A percentile compares a stretch with the other conserved stretches of the same genome.
phyloP scores from a whole-genome alignment of 2,113 vertebrate species.

The Rhizomys pruinosus region DNA sequence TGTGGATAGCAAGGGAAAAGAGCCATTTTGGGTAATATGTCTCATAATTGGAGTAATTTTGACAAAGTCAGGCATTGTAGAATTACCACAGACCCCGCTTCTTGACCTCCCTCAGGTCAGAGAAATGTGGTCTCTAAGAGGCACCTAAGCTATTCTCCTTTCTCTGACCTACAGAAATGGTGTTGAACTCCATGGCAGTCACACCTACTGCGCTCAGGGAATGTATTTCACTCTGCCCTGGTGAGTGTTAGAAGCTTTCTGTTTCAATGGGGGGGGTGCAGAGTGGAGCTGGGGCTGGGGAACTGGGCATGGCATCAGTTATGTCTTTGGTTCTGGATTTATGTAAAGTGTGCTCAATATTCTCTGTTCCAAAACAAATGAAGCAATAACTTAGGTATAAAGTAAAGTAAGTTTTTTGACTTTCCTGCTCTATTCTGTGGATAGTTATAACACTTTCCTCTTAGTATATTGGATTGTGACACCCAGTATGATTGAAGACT shows the following conservation, averaged over 20 bases:
- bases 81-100: constrained; percentile 88
- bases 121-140: constrained; percentile 78
- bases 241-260: neutral
- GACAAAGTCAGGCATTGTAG: constrained; percentile 91
- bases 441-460: neutral
- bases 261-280: neutral
- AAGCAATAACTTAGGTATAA: neutral
- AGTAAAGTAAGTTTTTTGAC: neutral
- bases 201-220: neutral
- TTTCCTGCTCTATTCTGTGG: neutral
- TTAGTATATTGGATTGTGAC: neutral
- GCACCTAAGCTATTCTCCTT: constrained; percentile 79
- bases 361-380: neutral
- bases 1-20: constrained; percentile 89
- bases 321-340: neutral
- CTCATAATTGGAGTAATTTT: constrained; percentile 96
- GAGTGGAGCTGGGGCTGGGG: neutral
- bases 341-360: neutral
- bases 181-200: constrained; percentile 53
- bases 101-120: constrained; percentile 82
- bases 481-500: neutral
- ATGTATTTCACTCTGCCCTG: neutral
- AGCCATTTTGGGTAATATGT: constrained; percentile 88
- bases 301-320: neutral
- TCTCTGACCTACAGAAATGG: constrained; percentile 67